A percentile compares a stretch with the other conserved stretches of the same genome.
phyloP scores from a whole-genome alignment of 2,113 vertebrate genomes.

The Physeter macrocephalus region DNA sequence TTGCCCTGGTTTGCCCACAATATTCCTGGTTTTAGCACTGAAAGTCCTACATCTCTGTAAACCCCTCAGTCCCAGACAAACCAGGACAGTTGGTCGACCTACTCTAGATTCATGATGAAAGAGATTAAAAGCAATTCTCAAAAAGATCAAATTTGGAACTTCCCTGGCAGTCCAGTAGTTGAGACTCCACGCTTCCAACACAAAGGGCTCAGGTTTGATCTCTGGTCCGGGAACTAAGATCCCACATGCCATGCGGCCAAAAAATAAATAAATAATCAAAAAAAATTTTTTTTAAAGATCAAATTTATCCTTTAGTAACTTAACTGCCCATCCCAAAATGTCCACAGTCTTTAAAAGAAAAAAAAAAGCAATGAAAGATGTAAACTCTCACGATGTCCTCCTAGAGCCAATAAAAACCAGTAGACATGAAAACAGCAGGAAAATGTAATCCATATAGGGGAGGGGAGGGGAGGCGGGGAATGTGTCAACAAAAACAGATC shows the following conservation, averaged over 20 bases:
- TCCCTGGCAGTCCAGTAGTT: no score
- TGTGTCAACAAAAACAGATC: background rate
- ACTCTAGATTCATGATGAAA: background rate
- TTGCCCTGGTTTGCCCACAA: background rate
- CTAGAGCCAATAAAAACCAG: background rate
- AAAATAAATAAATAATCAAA: no score
- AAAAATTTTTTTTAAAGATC: no score
- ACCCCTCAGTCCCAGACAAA: background rate
- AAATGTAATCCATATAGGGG: background rate
- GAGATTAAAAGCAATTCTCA: background rate
- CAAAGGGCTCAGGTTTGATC: no score
- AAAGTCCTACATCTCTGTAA: background rate
- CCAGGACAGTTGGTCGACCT: background rate
- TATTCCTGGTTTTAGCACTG: background rate
- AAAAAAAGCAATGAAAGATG: background rate
- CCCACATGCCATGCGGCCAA: no score
- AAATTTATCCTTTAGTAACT: background rate
- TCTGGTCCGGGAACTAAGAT: no score
- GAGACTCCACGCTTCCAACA: rapidly evolving
- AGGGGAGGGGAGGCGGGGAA: rapidly evolving
- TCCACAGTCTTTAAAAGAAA: background rate
- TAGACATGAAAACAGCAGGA: background rate
- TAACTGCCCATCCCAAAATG: background rate
- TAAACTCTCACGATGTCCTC: background rate
- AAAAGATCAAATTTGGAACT: background rate